Base-by-base conservation (phyloP, 2,797 vertebrate genomes). In the Tenualosa ilisha region DNA sequence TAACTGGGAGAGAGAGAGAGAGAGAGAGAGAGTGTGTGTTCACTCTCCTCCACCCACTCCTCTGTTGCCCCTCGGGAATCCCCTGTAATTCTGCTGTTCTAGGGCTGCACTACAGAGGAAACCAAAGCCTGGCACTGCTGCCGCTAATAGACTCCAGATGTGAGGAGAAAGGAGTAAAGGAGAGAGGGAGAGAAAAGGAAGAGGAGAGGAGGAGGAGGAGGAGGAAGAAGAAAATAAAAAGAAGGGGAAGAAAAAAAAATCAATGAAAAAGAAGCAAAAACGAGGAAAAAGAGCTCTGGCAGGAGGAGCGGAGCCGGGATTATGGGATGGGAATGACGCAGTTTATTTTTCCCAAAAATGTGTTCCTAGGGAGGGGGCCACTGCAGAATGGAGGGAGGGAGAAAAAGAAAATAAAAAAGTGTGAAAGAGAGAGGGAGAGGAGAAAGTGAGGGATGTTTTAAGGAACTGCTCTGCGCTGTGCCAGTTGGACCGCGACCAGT, bases 131-230 rank as follows among this genome's bases (percentile, higher is more conserved):
- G 86, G 81, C 85, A 82, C 75, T 56, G 84, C 85, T 51, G 83
- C 79, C 63, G 83, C 84, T 91, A 87, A 91, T 90, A 85, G 88
- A 89, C 85, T 89, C 89, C 90, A 91, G 90, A 90, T 90, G 90
- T 87, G 87, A 15, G 82, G 82, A 61, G 26, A 84, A 40, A 68
- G 53, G 63, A 65, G 53, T 17, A 59, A 15, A 82, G 26, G 84
- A 81, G 4, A 53, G 20, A 56, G 20, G 8, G 54, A 56, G 20
- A 22, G 75, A 81, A 2, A 63, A 5, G 20, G 20, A 56, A 17
- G 20, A 22, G 20, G 82, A 46, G 50, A 65, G 43, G 61, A 56
- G 54, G 2, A 65, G 43, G 61, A 56, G 54, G 2, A 31, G 49
- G 63, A 84, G 15, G 22, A 54, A 56, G 37, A n/a, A 24, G 20